These are phyloP conservation scores for Limosa lapponica DNA, from an alignment of 2,797 vertebrate species.

Conservation along the genomic window DNA sequence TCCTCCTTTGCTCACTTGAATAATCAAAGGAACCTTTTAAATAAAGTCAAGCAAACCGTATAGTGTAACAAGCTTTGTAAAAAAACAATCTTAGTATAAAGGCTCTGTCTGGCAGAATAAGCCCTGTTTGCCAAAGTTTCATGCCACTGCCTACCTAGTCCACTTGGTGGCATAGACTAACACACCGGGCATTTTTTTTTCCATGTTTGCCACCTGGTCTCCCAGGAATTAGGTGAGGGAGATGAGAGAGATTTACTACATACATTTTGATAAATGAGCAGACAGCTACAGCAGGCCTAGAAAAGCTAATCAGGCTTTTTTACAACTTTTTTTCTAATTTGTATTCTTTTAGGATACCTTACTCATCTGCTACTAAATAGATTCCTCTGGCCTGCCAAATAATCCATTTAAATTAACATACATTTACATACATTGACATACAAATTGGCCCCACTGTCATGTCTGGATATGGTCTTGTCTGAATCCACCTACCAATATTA, in stretches of 20 bases:
- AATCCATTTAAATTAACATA: conserved; percentile 56
- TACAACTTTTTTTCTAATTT: conserved; percentile 38
- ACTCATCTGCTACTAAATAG: conserved; percentile 47
- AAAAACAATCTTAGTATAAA: background rate
- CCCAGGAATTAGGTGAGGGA: background rate
- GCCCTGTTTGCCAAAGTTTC: background rate
- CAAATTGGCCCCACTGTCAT: background rate
- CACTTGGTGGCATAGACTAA: background rate
- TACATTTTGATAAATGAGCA: conserved; percentile 20
- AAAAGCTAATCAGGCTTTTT: conserved; percentile 15
- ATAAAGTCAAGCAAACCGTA: background rate
- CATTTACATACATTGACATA: conserved; percentile 44
- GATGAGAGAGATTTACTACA: background rate
- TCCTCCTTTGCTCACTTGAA: background rate
- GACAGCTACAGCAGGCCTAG: background rate
- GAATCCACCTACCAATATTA: background rate
- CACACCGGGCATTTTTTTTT: background rate
- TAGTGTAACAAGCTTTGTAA: background rate
- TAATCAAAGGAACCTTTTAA: background rate
- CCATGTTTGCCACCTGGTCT: background rate
- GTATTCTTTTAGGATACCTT: conserved; percentile 45
- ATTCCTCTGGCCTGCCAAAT: conserved; percentile 54
- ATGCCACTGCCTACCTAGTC: background rate
- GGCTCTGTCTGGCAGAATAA: background rate
- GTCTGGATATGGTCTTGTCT: background rate